Conservation (phyloP, 2,113 vertebrate species). For the Atrichornis clamosus region DNA sequence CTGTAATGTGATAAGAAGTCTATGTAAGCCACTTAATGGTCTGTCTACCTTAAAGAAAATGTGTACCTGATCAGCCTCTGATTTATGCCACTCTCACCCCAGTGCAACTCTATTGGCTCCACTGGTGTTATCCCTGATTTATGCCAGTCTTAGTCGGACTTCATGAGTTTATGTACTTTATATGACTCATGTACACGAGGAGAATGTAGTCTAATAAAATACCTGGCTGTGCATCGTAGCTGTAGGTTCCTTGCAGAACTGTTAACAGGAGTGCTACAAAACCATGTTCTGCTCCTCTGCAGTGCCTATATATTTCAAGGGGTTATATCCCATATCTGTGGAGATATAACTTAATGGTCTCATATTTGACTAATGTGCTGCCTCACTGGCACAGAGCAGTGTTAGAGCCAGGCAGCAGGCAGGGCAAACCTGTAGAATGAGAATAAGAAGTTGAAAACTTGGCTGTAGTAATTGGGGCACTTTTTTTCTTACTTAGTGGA, state of each 20-base stretch:
- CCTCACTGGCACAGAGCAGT: not conserved
- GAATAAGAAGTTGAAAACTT: not conserved
- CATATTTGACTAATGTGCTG: not conserved
- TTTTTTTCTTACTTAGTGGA: not conserved
- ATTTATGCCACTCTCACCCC: constrained; percentile 51
- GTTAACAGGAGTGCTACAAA: not conserved
- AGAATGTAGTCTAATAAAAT: constrained; percentile 54
- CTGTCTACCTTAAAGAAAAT: constrained; percentile 63
- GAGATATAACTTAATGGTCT: not conserved
- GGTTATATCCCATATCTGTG: not conserved
- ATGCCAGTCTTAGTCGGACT: constrained; percentile 20
- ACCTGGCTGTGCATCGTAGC: not conserved
- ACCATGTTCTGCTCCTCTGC: not conserved
- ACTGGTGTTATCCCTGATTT: constrained; percentile 35
- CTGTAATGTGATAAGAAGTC: constrained; percentile 56
- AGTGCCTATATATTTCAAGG: not conserved
- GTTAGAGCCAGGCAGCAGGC: not conserved
- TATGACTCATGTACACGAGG: not conserved
- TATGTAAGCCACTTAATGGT: constrained; percentile 57
- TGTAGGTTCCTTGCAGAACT: constrained; percentile 10
- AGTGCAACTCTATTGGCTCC: constrained; percentile 5
- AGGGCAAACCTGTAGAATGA: not conserved
- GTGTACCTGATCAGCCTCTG: constrained; percentile 53
- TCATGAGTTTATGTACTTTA: constrained; percentile 52
- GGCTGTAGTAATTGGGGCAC: not conserved